Percentiles rank a stretch among this genome's conserved stretches.
These are phyloP conservation scores for Callosobruchus maculatus DNA, from an alignment of 2,888 invertebrate species.

Conservation along the genomic window DNA sequence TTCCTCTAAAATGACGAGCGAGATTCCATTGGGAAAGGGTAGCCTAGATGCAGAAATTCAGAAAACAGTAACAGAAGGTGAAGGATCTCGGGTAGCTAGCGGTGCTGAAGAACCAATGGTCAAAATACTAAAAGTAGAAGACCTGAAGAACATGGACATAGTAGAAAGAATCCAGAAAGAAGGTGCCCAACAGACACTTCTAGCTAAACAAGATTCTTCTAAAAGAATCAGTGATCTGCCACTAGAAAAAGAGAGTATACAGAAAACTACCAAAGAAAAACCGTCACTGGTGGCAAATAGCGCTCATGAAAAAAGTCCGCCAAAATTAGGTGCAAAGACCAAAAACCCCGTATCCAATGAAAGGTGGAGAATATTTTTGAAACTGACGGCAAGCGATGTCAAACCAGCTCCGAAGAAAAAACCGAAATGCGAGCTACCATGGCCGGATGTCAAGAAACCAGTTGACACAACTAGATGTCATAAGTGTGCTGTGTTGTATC, in stretches of 20 bases:
- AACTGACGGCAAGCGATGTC: slow-evolving; percentile 35
- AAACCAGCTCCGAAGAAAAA: slow-evolving; percentile 23
- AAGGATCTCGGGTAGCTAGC: no score
- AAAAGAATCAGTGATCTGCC: neutral
- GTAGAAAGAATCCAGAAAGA: no score
- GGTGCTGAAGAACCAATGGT: no score
- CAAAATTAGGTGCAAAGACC: slow-evolving; percentile 7
- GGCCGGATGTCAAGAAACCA: slow-evolving; percentile 31
- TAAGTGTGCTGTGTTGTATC: slow-evolving; percentile 36
- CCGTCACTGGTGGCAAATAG: neutral
- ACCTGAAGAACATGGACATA: no score
- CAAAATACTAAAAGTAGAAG: no score
- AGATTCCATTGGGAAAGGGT: neutral
- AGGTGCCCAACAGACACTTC: no score
- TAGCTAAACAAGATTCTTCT: no score
- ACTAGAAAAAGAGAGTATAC: slow-evolving; percentile 1
- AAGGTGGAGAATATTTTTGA: slow-evolving; percentile 37
- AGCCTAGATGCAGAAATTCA: slow-evolving; percentile 9
- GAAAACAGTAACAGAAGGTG: neutral
- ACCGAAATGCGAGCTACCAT: slow-evolving; percentile 29
- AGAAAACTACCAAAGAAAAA: neutral
- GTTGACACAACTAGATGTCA: slow-evolving; percentile 41
- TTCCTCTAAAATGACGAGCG: neutral
- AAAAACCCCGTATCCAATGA: slow-evolving; percentile 14
- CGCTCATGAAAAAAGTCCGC: neutral